phyloP scores from a whole-genome alignment of 1,140 invertebrate species.

The Drosophila carrolli region DNA sequence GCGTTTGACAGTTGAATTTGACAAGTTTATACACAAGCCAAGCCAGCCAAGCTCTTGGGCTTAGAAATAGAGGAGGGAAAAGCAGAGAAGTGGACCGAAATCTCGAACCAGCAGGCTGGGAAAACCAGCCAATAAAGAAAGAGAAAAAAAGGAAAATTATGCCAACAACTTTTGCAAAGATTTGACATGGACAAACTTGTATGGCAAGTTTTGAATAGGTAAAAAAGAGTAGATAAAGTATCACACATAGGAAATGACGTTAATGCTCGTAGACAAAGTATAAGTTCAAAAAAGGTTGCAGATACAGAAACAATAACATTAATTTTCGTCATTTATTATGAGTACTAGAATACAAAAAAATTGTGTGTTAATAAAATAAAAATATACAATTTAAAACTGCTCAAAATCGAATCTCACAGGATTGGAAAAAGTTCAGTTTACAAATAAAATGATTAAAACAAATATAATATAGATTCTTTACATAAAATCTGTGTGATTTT shows the following conservation, averaged over 20 bases:
- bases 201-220: conserved; percentile 14
- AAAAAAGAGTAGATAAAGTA: not conserved
- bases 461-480: too few species aligned
- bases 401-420: too few species aligned
- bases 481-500: too few species aligned
- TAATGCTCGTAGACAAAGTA: not conserved
- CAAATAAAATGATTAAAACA: too few species aligned
- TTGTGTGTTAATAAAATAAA: too few species aligned
- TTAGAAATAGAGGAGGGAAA: conserved; percentile 9
- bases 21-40: conserved; percentile 60
- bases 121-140: not conserved
- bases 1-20: conserved; percentile 80
- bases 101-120: conserved; percentile 16
- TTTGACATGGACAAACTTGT: conserved; percentile 19
- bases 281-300: too few species aligned
- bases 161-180: conserved; percentile 47
- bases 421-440: too few species aligned
- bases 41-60: conserved; percentile 18
- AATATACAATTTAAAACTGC: too few species aligned
- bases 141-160: conserved; percentile 37
- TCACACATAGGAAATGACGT: too few species aligned
- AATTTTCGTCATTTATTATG: too few species aligned
- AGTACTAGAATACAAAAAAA: too few species aligned
- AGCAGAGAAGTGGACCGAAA: conserved; percentile 6
- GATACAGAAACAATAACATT: too few species aligned